phyloP scores from a whole-genome alignment of 2,797 vertebrate species.

The Petrocephalus schoutedeni region DNA sequence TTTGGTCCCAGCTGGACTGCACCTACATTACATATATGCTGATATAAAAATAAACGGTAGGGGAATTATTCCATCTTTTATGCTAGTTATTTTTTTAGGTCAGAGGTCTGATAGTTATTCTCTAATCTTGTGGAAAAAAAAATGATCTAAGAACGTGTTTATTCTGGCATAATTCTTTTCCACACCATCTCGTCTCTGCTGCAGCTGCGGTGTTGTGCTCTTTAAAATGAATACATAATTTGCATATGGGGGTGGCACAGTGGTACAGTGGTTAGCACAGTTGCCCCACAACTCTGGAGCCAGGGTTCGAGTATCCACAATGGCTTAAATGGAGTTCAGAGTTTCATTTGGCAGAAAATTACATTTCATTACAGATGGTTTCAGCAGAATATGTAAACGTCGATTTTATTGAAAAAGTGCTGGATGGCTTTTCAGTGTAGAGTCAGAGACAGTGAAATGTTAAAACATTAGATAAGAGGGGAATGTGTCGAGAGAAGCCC shows the following conservation, averaged over 20 bases:
- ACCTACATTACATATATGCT: no score
- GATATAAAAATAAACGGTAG: not conserved
- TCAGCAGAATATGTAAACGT: slow-evolving; percentile 10
- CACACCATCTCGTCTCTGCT: not conserved
- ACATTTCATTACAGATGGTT: slow-evolving; percentile 1
- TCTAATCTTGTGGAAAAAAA: not conserved
- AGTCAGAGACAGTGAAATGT: not conserved
- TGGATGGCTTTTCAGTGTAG: not conserved
- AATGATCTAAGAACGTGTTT: not conserved
- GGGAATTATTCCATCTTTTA: not conserved
- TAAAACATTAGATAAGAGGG: not conserved
- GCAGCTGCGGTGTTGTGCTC: not conserved
- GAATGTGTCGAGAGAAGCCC: not conserved
- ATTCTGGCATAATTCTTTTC: not conserved
- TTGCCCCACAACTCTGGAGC: no score
- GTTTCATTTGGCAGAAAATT: not conserved
- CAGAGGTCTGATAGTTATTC: not conserved
- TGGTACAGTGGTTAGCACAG: not conserved
- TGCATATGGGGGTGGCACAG: not conserved
- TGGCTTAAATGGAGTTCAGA: not conserved
- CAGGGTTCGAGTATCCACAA: no score
- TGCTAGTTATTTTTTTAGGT: not conserved
- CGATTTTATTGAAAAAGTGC: not conserved
- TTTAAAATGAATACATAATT: not conserved
- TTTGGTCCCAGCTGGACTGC: no score